Evolutionary conservation across 2,797 vertebrate genomes (phyloP).

Genomic region (Synaphobranchus kaupii): DNA sequence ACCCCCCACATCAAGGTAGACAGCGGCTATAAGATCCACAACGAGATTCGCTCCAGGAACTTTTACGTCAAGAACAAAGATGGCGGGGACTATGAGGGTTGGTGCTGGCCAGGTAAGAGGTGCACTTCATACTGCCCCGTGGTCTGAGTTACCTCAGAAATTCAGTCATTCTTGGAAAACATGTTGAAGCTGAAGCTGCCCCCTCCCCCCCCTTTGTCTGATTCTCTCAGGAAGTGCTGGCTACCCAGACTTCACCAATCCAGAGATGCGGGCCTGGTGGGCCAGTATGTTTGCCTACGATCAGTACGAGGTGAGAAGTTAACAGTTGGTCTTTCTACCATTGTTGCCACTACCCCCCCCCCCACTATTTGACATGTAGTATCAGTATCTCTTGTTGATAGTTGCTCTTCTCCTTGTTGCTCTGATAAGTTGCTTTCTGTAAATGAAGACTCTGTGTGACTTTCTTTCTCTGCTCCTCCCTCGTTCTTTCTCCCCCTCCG

Average conservation of each 20-base stretch:
- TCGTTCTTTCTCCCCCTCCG: neutral
- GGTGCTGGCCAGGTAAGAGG: constrained; percentile 90
- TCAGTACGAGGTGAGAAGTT: constrained; percentile 74
- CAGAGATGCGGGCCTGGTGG: constrained; percentile 87
- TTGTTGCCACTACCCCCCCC: neutral
- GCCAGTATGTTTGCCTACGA: constrained; percentile 86
- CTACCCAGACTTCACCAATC: constrained; percentile 89
- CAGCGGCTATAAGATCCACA: constrained; percentile 81
- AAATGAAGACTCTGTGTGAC: too few relatives aligned
- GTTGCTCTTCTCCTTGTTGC: neutral
- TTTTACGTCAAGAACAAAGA: constrained; percentile 89
- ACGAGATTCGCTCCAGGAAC: constrained; percentile 75
- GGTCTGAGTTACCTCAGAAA: neutral
- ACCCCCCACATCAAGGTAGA: constrained; percentile 95
- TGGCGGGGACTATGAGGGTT: constrained; percentile 89
- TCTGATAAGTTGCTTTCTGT: neutral
- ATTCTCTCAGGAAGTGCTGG: constrained; percentile 77
- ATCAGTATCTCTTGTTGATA: neutral
- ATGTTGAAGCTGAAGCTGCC: neutral
- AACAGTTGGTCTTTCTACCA: neutral
- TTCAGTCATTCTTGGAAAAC: neutral
- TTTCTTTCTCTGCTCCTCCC: neutral
- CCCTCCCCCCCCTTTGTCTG: neutral
- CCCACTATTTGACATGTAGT: neutral
- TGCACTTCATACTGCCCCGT: neutral